These are phyloP conservation scores for Ctenochaetus hawaiiensis DNA, from an alignment of 2,797 vertebrate genomes.

Conservation along the genomic window DNA sequence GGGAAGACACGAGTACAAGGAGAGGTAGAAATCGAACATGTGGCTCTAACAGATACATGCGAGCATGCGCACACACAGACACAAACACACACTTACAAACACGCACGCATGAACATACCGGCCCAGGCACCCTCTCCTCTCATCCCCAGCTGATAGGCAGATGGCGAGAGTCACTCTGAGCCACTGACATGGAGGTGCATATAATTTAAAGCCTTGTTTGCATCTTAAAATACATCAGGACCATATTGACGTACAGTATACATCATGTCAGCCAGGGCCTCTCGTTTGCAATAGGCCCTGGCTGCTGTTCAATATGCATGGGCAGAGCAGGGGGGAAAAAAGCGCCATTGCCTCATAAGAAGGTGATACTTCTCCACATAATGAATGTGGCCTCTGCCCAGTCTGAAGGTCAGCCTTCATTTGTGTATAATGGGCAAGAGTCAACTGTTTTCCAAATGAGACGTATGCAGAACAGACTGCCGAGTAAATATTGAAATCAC, in stretches of 20 bases:
- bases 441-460: conserved; percentile 91
- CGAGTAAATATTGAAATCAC: conserved; percentile 86
- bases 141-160: conserved; percentile 98
- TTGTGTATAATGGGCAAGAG: conserved; percentile 91
- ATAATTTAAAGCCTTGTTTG: conserved; percentile 99
- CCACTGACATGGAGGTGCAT: conserved; percentile 96
- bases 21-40: conserved; percentile 91
- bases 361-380: conserved; percentile 86
- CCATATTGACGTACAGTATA: conserved; percentile 99
- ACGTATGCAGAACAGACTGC: conserved; percentile 86
- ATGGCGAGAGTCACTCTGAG: conserved; percentile 94
- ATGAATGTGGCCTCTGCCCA: conserved; percentile 90
- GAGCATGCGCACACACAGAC: conserved; percentile 27
- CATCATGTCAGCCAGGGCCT: conserved; percentile 92
- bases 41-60: conserved; percentile 90
- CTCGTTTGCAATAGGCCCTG: conserved; percentile 84
- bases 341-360: conserved; percentile 77
- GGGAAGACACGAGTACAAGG: conserved; percentile 86
- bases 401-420: conserved; percentile 96
- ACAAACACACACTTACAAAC: conserved; percentile 48
- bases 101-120: conserved; percentile 43
- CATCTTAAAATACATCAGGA: conserved; percentile 99
- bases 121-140: conserved; percentile 88
- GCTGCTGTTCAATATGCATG: conserved; percentile 89
- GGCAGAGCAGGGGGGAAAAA: conserved; percentile 47